phyloP scores from a whole-genome alignment of 2,888 invertebrate species.

The Desoria tigrina region DNA sequence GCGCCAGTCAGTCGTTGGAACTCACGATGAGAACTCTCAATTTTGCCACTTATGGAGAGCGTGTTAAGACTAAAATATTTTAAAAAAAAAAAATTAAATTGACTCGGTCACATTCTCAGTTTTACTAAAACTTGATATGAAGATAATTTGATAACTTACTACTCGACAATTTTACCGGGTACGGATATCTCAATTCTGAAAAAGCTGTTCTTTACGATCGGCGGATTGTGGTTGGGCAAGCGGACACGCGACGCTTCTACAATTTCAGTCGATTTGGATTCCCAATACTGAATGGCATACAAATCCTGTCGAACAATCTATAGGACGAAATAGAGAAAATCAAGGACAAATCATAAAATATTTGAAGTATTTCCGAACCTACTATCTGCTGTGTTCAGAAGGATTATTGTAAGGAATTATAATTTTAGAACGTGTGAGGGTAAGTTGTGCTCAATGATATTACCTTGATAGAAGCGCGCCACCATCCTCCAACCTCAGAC shows the following conservation, averaged over 20 bases:
- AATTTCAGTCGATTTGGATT: conserved; percentile 90
- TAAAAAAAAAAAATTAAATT: no score
- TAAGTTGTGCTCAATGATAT: conserved; percentile 48
- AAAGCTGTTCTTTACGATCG: conserved; percentile 84
- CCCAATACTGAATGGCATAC: conserved; percentile 89
- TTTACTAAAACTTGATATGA: conserved; percentile 2
- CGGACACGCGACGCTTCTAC: conserved; percentile 84
- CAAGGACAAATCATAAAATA: no score
- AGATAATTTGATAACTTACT: conserved; percentile 69
- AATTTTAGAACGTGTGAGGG: no score
- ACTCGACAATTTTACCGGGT: conserved; percentile 90
- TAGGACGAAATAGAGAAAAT: no score
- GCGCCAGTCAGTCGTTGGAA: conserved; percentile 92
- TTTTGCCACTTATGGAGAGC: conserved; percentile 69
- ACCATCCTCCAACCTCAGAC: conserved; percentile 91
- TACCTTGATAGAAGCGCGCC: conserved; percentile 91
- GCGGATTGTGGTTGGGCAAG: conserved; percentile 81
- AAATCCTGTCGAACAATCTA: conserved; percentile 94
- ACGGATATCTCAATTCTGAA: conserved; percentile 90
- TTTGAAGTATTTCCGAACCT: no score
- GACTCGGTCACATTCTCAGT: conserved; percentile 16
- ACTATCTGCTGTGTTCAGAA: no score
- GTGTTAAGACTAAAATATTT: conserved; percentile 53
- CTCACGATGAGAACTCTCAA: conserved; percentile 89
- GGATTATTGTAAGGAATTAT: neutral